Conservation (phyloP, 2,888 invertebrate genomes). For the Busseola fusca region DNA sequence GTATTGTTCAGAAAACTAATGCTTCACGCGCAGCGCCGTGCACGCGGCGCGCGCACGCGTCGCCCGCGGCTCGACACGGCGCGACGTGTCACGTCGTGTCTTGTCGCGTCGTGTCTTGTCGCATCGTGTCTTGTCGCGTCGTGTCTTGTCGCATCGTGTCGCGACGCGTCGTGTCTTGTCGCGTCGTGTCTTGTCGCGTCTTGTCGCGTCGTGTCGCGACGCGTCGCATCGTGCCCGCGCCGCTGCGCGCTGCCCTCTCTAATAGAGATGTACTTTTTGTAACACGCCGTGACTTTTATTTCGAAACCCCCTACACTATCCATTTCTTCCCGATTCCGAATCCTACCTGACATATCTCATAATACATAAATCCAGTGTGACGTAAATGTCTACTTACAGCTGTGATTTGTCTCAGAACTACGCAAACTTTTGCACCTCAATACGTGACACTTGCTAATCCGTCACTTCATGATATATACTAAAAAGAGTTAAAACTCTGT, state of each 20-base stretch:
- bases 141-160: neutral
- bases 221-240: constrained; percentile 7
- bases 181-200: too few species aligned
- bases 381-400: neutral
- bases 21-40: constrained; percentile 29
- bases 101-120: too few species aligned
- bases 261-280: constrained; percentile 84
- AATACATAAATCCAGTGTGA: neutral
- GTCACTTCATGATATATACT: too few species aligned
- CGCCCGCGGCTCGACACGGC: too few species aligned
- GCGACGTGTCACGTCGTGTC: too few species aligned
- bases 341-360: neutral
- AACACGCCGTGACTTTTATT: constrained; percentile 73
- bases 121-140: too few species aligned
- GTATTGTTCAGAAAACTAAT: constrained; percentile 57
- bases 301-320: constrained; percentile 19
- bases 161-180: constrained; percentile 24
- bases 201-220: too few species aligned
- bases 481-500: too few species aligned
- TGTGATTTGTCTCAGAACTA: neutral
- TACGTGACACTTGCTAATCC: too few species aligned
- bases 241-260: constrained; percentile 66
- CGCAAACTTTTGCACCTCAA: neutral
- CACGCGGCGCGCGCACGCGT: constrained; percentile 35
- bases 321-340: neutral